Evolutionary conservation across 2,797 vertebrate genomes (phyloP), one percentile per base, ranked within the genome.

Genomic region (Trachurus trachurus): DNA sequence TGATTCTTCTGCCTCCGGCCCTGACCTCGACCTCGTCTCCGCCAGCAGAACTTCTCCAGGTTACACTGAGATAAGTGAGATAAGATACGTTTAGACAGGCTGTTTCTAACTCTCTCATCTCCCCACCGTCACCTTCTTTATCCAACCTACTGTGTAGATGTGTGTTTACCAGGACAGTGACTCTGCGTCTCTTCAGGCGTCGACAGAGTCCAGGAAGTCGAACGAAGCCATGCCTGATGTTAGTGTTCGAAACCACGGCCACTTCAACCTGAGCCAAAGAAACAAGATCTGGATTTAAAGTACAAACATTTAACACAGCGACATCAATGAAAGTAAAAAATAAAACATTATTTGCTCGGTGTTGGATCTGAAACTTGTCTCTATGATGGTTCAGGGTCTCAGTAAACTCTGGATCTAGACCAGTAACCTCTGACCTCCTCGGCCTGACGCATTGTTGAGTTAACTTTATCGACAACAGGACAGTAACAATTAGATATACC

Each of bases 171-270:
- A 95, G 78, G 61, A 95, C 17, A 0, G 88, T 94, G 88, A 94
- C 80, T 76, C 94, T 90, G 21, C 94, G 90, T 78, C 93, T 91
- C 60, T 84, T 94, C 59, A 95, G 80, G 1, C 93, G 93, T 4
- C 82, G 85, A 70, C 94, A 95, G 2, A 94, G 84, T 73, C 94
- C 93, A 52, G 93, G 93, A 47, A 95, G 88, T 59, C 94, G 78
- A 16, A 31, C 45, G 44, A 63, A 26, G 2, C 12, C 19, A 1
- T 13, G 50, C 8, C 53, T 58, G 0, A 37, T 0, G 7, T 53
- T 34, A 9, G 68, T 49, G 9, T 45, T 12, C 1, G 72, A 71
- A 9, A n/a, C 71, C 31, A 62, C 52, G 0, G 67, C 52, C 21
- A 17, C 42, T 0, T 54, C 52, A 2, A 54, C 53, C 84, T 88